phyloP scores from a whole-genome alignment of 1,140 invertebrate species.

The Chlorops oryzae region DNA sequence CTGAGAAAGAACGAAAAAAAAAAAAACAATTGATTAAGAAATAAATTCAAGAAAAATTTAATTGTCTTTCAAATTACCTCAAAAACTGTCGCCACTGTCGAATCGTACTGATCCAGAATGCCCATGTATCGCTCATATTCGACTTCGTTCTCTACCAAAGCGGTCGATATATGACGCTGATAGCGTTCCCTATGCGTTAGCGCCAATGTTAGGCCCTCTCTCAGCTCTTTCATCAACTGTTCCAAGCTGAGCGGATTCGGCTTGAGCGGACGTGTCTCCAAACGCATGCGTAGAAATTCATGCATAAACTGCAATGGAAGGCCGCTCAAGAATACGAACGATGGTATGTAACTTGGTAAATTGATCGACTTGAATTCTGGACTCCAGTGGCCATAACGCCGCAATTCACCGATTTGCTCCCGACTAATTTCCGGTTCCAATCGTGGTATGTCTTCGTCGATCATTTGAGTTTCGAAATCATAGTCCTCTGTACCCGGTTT shows the following conservation, averaged over 20 bases:
- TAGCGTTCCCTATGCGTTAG: conserved; percentile 70
- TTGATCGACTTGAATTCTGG: conserved; percentile 66
- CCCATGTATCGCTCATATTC: conserved; percentile 50
- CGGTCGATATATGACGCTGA: conserved; percentile 61
- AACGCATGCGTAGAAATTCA: conserved; percentile 75
- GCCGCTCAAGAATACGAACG: conserved; percentile 77
- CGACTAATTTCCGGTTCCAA: conserved; percentile 41
- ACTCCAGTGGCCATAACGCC: conserved; percentile 68
- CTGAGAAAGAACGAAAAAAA: conserved; percentile 34
- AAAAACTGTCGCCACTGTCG: conserved; percentile 66
- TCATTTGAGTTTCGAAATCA: conserved; percentile 31
- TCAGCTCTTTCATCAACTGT: conserved; percentile 79
- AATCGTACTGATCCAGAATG: conserved; percentile 68
- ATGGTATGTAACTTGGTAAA: conserved; percentile 74
- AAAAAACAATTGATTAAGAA: background rate
- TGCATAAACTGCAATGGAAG: conserved; percentile 82
- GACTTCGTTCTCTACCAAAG: conserved; percentile 54
- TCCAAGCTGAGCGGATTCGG: conserved; percentile 79
- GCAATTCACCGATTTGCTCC: conserved; percentile 40
- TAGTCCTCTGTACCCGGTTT: conserved; percentile 48
- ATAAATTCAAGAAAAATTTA: conserved; percentile 4
- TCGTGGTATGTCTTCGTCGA: conserved; percentile 48
- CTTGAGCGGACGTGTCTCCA: conserved; percentile 75
- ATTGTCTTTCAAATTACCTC: conserved; percentile 47
- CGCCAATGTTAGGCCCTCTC: conserved; percentile 75